These are phyloP conservation scores for Hermodice carunculata DNA, from an alignment of 2,888 invertebrate genomes.

Conservation along the genomic window DNA sequence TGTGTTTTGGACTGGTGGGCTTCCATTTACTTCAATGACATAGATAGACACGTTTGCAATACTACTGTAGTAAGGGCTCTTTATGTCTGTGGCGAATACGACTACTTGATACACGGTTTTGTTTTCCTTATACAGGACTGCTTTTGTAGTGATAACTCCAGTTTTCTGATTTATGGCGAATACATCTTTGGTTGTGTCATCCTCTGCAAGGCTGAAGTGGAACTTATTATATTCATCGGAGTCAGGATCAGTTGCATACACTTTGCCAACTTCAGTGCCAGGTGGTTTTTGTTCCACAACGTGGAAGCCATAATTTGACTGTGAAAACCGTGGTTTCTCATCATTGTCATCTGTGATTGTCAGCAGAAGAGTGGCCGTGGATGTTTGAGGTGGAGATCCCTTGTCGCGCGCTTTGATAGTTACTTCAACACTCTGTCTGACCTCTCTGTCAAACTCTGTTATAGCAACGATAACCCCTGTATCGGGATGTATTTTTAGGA, in stretches of 20 bases:
- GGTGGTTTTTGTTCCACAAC: slow-evolving; percentile 29
- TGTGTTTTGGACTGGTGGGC: slow-evolving; percentile 27
- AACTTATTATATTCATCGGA: slow-evolving; percentile 21
- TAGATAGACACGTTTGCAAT: slow-evolving; percentile 32
- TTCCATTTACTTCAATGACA: slow-evolving; percentile 38
- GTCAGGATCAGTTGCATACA: slow-evolving; percentile 35
- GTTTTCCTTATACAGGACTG: slow-evolving; percentile 33
- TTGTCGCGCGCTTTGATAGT: slow-evolving; percentile 54
- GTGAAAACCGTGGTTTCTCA: slow-evolving; percentile 32
- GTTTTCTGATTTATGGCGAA: slow-evolving; percentile 29
- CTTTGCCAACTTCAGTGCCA: slow-evolving; percentile 24
- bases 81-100: slow-evolving; percentile 20
- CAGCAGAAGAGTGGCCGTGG: slow-evolving; percentile 49
- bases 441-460: slow-evolving; percentile 33
- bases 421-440: slow-evolving; percentile 39
- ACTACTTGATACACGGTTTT: slow-evolving; percentile 26
- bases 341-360: slow-evolving; percentile 50
- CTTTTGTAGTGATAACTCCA: slow-evolving; percentile 28
- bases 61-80: slow-evolving; percentile 21
- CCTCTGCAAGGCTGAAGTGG: slow-evolving; percentile 20
- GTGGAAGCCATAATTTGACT: slow-evolving; percentile 25
- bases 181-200: not conserved
- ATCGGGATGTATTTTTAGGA: slow-evolving; percentile 18
- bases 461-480: slow-evolving; percentile 32
- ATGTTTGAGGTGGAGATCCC: slow-evolving; percentile 49